Evolutionary conservation across 1,140 invertebrate species (phyloP).

Genomic region (Formica exsecta): DNA sequence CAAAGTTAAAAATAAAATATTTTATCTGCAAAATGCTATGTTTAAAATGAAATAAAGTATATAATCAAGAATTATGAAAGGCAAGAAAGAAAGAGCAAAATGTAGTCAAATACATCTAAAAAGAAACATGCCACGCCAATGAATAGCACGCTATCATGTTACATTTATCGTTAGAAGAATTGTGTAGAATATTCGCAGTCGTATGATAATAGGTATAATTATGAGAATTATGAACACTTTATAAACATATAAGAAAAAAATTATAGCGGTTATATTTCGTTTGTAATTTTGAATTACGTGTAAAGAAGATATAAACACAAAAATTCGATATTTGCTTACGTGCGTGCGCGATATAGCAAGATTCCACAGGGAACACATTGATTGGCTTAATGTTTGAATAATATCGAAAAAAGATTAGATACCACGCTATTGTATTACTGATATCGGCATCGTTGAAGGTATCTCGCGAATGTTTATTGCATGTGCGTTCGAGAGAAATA

Average conservation of each 20-base stretch:
- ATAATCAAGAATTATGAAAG: neutral
- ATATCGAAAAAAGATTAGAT: neutral
- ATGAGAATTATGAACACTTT: too few relatives aligned
- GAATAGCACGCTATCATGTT: neutral
- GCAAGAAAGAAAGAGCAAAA: neutral
- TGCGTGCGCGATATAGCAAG: neutral
- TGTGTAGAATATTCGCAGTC: too few relatives aligned
- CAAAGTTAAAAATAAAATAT: neutral
- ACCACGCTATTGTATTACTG: neutral
- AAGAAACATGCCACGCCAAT: slow-evolving; percentile 3
- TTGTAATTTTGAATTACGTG: neutral
- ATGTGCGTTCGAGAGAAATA: neutral
- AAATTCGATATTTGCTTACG: neutral
- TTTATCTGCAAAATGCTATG: neutral
- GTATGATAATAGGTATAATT: too few relatives aligned
- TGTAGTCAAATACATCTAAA: too few relatives aligned
- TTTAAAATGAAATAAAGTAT: too few relatives aligned
- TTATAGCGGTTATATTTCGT: neutral
- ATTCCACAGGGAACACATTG: neutral
- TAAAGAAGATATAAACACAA: neutral
- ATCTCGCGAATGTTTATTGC: neutral
- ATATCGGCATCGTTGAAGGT: neutral
- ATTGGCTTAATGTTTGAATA: neutral
- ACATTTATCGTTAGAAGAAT: too few relatives aligned
- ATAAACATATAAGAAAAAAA: neutral